phyloP scores from a whole-genome alignment of 1,140 invertebrate genomes.

The Dendroctonus ponderosae region DNA sequence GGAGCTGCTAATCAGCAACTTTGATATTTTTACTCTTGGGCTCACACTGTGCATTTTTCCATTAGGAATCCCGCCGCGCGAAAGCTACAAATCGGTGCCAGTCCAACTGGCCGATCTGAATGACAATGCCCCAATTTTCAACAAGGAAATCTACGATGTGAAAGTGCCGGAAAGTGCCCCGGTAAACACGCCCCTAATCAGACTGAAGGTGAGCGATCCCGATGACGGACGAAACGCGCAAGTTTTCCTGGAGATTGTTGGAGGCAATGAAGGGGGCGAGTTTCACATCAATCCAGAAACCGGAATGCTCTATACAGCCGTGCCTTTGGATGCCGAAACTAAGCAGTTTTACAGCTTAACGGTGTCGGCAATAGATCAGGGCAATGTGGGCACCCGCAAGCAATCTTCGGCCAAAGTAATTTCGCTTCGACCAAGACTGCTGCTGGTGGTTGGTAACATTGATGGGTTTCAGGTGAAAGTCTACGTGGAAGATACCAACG shows the following conservation, averaged over 20 bases:
- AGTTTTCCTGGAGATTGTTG: slow-evolving; percentile 85
- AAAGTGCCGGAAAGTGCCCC: slow-evolving; percentile 86
- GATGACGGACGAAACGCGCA: slow-evolving; percentile 80
- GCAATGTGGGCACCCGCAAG: slow-evolving; percentile 76
- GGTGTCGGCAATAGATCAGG: slow-evolving; percentile 87
- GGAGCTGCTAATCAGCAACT: no score
- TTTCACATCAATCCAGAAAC: slow-evolving; percentile 85
- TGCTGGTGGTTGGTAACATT: neutral
- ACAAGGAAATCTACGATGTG: slow-evolving; percentile 83
- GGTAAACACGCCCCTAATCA: slow-evolving; percentile 81
- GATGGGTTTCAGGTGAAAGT: slow-evolving; percentile 57
- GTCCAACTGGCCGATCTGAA: slow-evolving; percentile 78
- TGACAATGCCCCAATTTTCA: slow-evolving; percentile 86
- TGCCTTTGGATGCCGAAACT: slow-evolving; percentile 81
- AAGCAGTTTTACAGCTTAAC: slow-evolving; percentile 88
- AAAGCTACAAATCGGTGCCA: slow-evolving; percentile 72
- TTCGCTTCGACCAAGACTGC: neutral
- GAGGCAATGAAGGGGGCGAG: slow-evolving; percentile 86
- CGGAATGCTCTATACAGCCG: slow-evolving; percentile 84
- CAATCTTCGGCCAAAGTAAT: slow-evolving; percentile 86
- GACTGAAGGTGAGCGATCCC: slow-evolving; percentile 81
- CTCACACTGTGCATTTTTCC: neutral
- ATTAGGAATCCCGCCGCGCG: slow-evolving; percentile 62
- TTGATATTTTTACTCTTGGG: no score
- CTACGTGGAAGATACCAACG: slow-evolving; percentile 83